These are phyloP conservation scores for Panthera uncia DNA, from an alignment of 2,113 vertebrate species.

Conservation along the genomic window DNA sequence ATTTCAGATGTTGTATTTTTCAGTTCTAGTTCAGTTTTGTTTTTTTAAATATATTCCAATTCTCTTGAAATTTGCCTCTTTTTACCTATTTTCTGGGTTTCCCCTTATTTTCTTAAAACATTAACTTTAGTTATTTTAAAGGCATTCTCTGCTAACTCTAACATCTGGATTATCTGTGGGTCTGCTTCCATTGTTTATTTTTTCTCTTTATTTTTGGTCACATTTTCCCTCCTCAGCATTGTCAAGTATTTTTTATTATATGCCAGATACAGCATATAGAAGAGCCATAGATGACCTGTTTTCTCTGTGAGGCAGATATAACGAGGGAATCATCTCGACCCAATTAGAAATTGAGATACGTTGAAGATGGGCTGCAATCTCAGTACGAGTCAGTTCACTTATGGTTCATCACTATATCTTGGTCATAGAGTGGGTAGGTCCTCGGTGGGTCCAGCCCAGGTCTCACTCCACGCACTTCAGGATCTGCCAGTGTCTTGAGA, in stretches of 20 bases:
- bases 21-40: neutral
- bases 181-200: neutral
- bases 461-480: neutral
- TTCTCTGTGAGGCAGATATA: neutral
- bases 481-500: neutral
- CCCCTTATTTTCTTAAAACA: conserved; percentile 10
- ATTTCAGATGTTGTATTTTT: conserved; percentile 15
- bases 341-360: neutral
- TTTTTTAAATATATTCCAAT: neutral
- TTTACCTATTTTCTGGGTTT: conserved; percentile 1
- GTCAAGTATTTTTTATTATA: neutral
- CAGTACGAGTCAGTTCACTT: neutral
- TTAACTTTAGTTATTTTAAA: neutral
- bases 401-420: neutral
- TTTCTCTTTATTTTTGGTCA: conserved; percentile 3
- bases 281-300: neutral
- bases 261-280: neutral
- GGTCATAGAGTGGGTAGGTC: too few species aligned
- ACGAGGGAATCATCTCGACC: neutral
- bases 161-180: neutral
- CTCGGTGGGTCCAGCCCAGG: neutral
- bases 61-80: conserved; percentile 2
- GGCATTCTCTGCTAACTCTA: neutral
- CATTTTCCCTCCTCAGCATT: neutral
- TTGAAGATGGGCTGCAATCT: neutral